Base-by-base conservation (phyloP, 2,888 invertebrate genomes). In the Aethes cnicana region DNA sequence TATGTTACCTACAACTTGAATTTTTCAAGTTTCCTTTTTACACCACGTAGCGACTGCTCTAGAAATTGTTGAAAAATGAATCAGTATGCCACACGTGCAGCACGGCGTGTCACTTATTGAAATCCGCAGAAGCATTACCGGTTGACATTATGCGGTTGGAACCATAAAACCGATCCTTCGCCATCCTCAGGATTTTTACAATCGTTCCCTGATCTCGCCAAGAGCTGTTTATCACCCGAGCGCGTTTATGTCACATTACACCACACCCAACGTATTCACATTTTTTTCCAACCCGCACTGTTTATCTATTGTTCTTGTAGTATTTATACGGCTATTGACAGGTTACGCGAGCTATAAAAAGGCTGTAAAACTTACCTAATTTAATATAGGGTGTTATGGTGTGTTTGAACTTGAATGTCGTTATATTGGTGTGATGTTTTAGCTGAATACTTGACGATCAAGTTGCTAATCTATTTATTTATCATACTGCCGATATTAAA, bases 121-220 rank as follows among this genome's bases (percentile, higher is more conserved):
- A 42, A 48, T 30, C 23, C 26, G 39, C 23, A 36, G 52, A 41
- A 50, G 53, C 67, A 73, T 77, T 76, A 76, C 59, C 56, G 48
- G 53, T 52, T 53, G 56, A 73, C 75, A 84, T 86, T 86, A 86
- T 84, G 68, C 84, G 59, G 67, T 58, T 58, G 55, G 63, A 61
- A 78, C 78, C 69, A 85, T 87, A 84, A 87, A 85, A 77, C 58
- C 62, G 61, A 85, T 83, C 84, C 81, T 64, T 69, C 74, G 69
- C 72, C 77, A 75, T 78, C 72, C 73, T 55, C 66, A 66, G 81
- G 85, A 85, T 83, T 81, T 81, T 76, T 71, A 72, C 74, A 75
- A 72, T 70, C 72, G 69, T 61, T 56, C 61, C 50, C 64, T 67
- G 73, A 76, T 79, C 72, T 76, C 68, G 62, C 68, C 23, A 16